A percentile compares a stretch with the other conserved stretches of the same genome.
phyloP scores from a whole-genome alignment of 2,797 vertebrate species.

The Semotilus atromaculatus region DNA sequence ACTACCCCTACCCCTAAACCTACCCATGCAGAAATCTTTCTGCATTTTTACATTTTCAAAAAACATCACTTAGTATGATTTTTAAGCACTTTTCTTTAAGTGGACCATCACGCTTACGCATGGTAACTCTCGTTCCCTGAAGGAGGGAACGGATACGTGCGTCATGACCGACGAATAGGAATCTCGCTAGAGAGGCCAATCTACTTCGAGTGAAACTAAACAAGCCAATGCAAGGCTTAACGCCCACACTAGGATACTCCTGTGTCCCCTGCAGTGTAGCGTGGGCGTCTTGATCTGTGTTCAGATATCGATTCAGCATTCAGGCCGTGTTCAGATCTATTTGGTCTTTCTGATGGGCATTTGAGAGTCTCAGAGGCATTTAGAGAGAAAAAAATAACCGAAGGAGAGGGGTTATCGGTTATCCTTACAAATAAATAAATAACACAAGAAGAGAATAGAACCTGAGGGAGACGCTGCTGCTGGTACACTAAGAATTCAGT shows the following conservation, averaged over 20 bases:
- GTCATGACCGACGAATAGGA: no score
- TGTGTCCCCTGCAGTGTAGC: neutral
- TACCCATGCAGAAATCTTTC: no score
- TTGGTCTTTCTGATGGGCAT: constrained; percentile 39
- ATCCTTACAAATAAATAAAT: constrained; percentile 8
- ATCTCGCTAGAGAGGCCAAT: no score
- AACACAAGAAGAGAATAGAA: neutral
- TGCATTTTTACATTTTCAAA: no score
- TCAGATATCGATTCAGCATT: constrained; percentile 53
- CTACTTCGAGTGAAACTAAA: no score
- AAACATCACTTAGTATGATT: no score
- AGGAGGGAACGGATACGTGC: no score
- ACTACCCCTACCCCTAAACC: no score
- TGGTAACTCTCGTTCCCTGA: no score
- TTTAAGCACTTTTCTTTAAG: no score
- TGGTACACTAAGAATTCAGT: neutral
- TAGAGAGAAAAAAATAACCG: constrained; percentile 29
- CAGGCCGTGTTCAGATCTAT: constrained; percentile 36
- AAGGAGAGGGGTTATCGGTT: constrained; percentile 7
- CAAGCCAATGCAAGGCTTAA: no score
- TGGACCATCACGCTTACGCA: no score
- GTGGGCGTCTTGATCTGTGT: constrained; percentile 37
- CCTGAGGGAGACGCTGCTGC: neutral
- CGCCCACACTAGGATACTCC: constrained; percentile 15
- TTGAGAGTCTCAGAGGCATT: constrained; percentile 37